Conservation (phyloP, 2,888 invertebrate species). For the Cheilosia soror region DNA sequence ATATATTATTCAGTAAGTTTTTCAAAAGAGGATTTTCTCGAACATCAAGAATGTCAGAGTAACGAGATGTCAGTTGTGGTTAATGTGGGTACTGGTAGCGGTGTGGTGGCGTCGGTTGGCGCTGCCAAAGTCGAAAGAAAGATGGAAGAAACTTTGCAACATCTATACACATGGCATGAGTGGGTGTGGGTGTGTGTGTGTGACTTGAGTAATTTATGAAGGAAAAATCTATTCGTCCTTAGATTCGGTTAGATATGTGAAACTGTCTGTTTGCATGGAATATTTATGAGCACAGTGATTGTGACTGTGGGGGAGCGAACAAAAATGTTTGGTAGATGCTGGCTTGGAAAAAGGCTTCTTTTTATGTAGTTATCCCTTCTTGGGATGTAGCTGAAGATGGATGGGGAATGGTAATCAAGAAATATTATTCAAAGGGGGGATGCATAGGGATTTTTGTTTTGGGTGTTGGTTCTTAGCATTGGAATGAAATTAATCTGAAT, state of each 20-base stretch:
- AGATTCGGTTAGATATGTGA: not conserved
- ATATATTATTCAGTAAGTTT: conserved; percentile 31
- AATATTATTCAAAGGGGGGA: no score
- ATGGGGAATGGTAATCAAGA: not conserved
- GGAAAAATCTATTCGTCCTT: conserved; percentile 10
- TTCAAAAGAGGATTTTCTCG: conserved; percentile 27
- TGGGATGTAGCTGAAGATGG: conserved; percentile 15
- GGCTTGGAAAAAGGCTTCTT: not conserved
- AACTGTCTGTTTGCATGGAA: conserved; percentile 1
- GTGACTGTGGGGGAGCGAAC: conserved; percentile 11
- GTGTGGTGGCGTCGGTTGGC: not conserved
- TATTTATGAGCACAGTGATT: conserved; percentile 17
- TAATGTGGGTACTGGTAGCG: conserved; percentile 27
- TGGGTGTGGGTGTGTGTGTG: not conserved
- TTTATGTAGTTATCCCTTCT: not conserved
- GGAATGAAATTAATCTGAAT: no score
- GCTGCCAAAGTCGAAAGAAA: conserved; percentile 30
- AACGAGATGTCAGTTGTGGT: conserved; percentile 50
- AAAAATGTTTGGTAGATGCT: not conserved
- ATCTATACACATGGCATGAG: no score
- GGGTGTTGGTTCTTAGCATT: no score
- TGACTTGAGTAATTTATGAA: conserved; percentile 29
- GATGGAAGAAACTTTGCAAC: conserved; percentile 19
- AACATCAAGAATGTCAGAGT: conserved; percentile 23
- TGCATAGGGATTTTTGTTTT: no score